These are phyloP conservation scores for Rhinophrynus dorsalis DNA, from an alignment of 2,797 vertebrate genomes.

Conservation along the genomic window DNA sequence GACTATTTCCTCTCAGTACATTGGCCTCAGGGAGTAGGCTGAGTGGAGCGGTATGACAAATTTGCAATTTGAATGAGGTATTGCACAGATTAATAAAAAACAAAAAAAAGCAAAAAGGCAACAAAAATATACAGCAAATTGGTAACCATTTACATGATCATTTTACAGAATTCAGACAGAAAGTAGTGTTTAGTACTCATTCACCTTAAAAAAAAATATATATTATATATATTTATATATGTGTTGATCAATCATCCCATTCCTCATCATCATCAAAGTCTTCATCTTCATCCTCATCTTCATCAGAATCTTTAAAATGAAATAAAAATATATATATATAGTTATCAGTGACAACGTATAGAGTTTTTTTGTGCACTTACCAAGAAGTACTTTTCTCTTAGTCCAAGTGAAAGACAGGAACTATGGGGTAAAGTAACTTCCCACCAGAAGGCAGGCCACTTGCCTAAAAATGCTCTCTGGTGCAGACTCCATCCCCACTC, in stretches of 20 bases:
- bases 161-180: constrained; percentile 86
- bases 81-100: constrained; percentile 95
- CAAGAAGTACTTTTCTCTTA: no score
- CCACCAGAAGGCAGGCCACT: no score
- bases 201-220: constrained; percentile 78
- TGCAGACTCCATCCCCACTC: no score
- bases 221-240: constrained; percentile 64
- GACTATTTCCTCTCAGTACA: no score
- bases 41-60: constrained; percentile 77
- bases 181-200: constrained; percentile 86
- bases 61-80: constrained; percentile 96
- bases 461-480: no score
- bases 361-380: no score
- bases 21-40: no score
- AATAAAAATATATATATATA: no score
- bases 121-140: constrained; percentile 97
- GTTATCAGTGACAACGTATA: no score
- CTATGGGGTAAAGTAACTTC: no score
- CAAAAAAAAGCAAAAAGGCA: constrained; percentile 83
- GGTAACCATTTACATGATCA: constrained; percentile 93
- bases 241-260: constrained; percentile 90
- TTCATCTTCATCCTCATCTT: constrained; percentile 93
- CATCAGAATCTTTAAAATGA: constrained; percentile 87
- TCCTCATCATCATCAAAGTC: constrained; percentile 98
- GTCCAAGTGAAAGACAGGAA: no score